Conservation (phyloP, 2,797 vertebrate species). For the Fistularia tabacaria region DNA sequence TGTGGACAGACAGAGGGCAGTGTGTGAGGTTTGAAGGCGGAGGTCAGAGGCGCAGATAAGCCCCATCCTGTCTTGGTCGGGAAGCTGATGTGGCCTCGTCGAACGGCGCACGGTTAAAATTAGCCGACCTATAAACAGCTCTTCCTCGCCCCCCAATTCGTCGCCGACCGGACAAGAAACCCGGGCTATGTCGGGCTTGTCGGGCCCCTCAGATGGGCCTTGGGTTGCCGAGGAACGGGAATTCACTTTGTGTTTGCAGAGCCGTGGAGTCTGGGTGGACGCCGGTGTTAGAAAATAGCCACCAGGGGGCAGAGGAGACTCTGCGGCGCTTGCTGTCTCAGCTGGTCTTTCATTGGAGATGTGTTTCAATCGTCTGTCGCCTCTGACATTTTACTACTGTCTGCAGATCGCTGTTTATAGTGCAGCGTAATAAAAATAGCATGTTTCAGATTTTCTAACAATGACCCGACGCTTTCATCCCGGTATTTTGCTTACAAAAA, state of each 20-base stretch:
- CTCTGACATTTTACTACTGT: conserved; percentile 10
- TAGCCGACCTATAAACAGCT: no score
- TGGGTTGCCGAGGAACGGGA: conserved; percentile 29
- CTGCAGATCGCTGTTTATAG: conserved; percentile 6
- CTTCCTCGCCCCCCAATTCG: no score
- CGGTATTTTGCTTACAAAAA: no score
- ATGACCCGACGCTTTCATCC: neutral
- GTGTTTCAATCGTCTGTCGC: conserved; percentile 9
- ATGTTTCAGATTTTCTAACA: neutral
- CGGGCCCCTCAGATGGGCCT: conserved; percentile 21
- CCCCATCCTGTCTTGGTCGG: no score
- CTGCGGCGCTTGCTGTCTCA: conserved; percentile 13
- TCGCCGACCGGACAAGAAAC: neutral
- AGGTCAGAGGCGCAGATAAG: no score
- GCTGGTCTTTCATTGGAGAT: conserved; percentile 14
- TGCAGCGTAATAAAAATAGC: neutral
- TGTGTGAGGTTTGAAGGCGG: no score
- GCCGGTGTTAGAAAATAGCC: conserved; percentile 8
- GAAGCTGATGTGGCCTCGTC: no score
- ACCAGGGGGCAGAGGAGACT: conserved; percentile 48
- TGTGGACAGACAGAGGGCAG: no score
- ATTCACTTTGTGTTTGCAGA: conserved; percentile 13
- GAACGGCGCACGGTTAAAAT: no score
- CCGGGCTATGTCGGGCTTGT: neutral
- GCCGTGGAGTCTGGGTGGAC: neutral